These are phyloP conservation scores for Zaprionus davidi DNA, from an alignment of 1,140 invertebrate genomes.

Conservation along the genomic window DNA sequence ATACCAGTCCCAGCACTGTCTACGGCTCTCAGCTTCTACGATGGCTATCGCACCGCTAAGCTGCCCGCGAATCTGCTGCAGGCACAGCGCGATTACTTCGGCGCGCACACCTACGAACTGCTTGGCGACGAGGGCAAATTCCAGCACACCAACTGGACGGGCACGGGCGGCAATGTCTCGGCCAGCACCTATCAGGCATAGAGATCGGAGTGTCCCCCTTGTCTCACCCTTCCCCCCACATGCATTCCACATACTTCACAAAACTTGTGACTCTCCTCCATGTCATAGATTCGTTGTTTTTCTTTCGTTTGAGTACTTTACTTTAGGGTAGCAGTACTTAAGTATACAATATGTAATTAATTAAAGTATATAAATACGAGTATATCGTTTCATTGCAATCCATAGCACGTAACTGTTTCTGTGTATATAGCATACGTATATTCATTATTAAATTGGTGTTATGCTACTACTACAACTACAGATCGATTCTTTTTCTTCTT, in stretches of 20 bases:
- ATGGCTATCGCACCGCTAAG: slow-evolving; percentile 93
- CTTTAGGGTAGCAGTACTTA: slow-evolving; percentile 41
- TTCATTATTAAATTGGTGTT: slow-evolving; percentile 74
- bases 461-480: slow-evolving; percentile 44
- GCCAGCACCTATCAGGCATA: slow-evolving; percentile 97
- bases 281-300: slow-evolving; percentile 26
- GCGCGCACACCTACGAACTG: slow-evolving; percentile 99
- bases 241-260: slow-evolving; percentile 9
- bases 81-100: slow-evolving; percentile 99
- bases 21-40: slow-evolving; percentile 98
- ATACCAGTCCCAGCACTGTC: slow-evolving; percentile 97
- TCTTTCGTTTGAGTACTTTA: slow-evolving; percentile 32
- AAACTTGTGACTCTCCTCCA: not conserved
- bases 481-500: not conserved
- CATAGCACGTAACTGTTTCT: slow-evolving; percentile 11
- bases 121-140: slow-evolving; percentile 94
- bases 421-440: slow-evolving; percentile 19
- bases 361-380: slow-evolving; percentile 23
- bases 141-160: slow-evolving; percentile 99
- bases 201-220: slow-evolving; percentile 39
- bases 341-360: slow-evolving; percentile 33
- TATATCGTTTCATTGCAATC: slow-evolving; percentile 27
- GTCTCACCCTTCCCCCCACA: not conserved
- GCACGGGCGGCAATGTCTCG: slow-evolving; percentile 97
- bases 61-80: slow-evolving; percentile 97